Percentiles rank a stretch among this genome's conserved stretches.
These are phyloP conservation scores for Falco berigora DNA, from an alignment of 2,797 vertebrate genomes.

Conservation along the genomic window DNA sequence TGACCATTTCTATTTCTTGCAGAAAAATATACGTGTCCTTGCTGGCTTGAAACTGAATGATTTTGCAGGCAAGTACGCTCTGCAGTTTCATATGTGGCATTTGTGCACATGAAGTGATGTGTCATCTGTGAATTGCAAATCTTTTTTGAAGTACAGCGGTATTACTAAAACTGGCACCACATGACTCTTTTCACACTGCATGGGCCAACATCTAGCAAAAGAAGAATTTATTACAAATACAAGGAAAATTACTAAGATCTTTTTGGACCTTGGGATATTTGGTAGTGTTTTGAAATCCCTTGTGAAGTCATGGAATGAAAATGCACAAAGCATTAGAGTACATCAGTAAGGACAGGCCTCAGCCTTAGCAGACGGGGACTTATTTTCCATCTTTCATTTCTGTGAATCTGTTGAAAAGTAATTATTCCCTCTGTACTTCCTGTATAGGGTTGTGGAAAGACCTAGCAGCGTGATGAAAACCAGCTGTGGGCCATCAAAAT, in stretches of 20 bases:
- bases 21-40: background rate
- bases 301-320: background rate
- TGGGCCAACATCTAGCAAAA: background rate
- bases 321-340: background rate
- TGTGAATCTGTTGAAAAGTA: slow-evolving; percentile 25
- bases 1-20: background rate
- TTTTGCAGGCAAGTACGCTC: background rate
- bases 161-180: background rate
- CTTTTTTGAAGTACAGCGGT: background rate
- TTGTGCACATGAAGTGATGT: background rate
- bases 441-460: slow-evolving; percentile 32
- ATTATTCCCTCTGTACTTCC: slow-evolving; percentile 26
- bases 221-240: background rate
- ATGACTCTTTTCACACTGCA: background rate
- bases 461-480: slow-evolving; percentile 6
- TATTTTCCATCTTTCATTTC: slow-evolving; percentile 17
- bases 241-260: background rate
- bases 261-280: background rate
- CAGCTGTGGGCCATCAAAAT: slow-evolving; percentile 30
- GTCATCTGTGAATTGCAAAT: background rate
- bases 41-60: background rate
- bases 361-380: background rate
- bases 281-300: background rate
- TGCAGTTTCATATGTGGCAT: background rate
- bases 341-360: background rate